Evolutionary conservation across 1,140 invertebrate species (phyloP), one percentile per base, ranked within the genome.

Genomic region (Phenacoccus solenopsis): DNA sequence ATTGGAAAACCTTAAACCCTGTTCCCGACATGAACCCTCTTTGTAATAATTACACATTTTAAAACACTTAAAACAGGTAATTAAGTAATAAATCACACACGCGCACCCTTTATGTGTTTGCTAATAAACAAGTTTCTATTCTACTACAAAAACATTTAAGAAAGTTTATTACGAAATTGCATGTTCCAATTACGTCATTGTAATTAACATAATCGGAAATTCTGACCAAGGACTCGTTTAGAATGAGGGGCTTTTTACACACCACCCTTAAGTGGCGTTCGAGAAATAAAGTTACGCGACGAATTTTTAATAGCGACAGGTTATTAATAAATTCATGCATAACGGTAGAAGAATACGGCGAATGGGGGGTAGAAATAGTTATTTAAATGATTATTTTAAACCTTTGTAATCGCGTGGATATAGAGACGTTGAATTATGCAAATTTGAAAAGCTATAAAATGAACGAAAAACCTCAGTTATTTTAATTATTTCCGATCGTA

Each of bases 121-220:
- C 38, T 49, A 49, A 49, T 49, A n/a, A 49, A 49, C 38, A 49
- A 49, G 38, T 49, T 49, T 49, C 20, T n/a, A 10, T 9, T 49
- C 20, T n/a, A 9, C 38, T 9, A 49, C 16, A n/a, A 49, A 49
- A 49, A 49, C 38, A 49, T 49, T 49, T 49, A 49, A 49, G 38
- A 64, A 64, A 64, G 59, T 64, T 64, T 64, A 64, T 64, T 64
- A 64, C 59, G 22, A 27, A 64, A 27, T 64, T 64, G 59, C 59
- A 64, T 64, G 59, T 64, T 64, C 59, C 59, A 64, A 64, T 25
- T 64, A 64, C 59, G 13, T 20, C 22, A 24, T 25, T 9, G 59
- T 64, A 64, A 64, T 64, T 64, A 64, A 64, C 21, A 64, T 64
- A 64, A 64, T 64, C 59, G 25, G 59, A 25, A 25, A 64, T 64